Evolutionary conservation across 92 coral and sea anemone genomes (phyloP), one percentile per base, ranked within the genome.

Genomic region (Porites lobata): DNA sequence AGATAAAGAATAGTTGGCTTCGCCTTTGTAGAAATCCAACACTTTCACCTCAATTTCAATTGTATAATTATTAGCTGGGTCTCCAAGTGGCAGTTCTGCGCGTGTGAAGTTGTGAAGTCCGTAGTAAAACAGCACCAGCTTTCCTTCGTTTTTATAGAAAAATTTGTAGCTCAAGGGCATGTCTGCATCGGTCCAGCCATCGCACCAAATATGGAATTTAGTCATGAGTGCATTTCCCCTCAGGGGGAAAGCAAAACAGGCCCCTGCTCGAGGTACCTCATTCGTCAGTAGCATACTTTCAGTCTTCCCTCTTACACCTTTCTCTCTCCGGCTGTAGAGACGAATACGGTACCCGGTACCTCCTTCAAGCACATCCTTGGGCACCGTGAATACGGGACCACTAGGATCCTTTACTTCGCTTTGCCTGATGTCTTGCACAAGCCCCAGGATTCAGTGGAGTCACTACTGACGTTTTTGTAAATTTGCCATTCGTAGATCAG

Each of bases 51-150:
- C 6, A 32, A 91, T 87, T 57, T 87, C 94, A 51, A 91, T 85
- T 6, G 88, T 86, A 71, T 68, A 91, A 50, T 91, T 88, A 8
- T 68, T 62, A 9, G 51, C 72, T 17, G 88, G 63, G 54, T 81
- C 62, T 24, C 94, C 94, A 50, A 91, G 94, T 8, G 94, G 94
- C 38, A 91, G 87, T 64, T 87, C 57, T 9, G 65, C 43, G 59
- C 51, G 5, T 1, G 84, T 83, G 53, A 63, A 76, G 50, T 64
- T 75, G 50, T 77, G 64, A 50, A 13, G 52, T 4, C 93, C 93
- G 26, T 69, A 90, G 43, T 72, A 81, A 32, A 90, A 65, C 76
- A 90, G 43, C 1, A 73, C 43, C 15, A 64, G 51, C 51, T 80
- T 88, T 10, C 88, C 91, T 22, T 87, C 88, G 50, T 76, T 81